Conservation (phyloP, 2,797 vertebrate species). For the Eulemur albifrons region DNA sequence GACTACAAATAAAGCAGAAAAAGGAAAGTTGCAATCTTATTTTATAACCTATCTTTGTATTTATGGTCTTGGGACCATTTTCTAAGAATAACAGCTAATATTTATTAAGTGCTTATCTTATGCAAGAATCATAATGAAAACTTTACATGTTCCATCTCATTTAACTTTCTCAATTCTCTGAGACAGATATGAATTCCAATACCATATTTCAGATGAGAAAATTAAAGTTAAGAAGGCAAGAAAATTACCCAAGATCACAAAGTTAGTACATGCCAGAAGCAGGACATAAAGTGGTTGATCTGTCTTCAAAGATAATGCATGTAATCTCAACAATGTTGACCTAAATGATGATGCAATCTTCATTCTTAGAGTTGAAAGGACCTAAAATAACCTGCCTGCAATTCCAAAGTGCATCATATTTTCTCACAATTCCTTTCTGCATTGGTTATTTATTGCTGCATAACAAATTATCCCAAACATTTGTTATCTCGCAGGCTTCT, state of each 20-base stretch:
- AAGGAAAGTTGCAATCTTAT: not conserved
- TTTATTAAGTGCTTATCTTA: not conserved
- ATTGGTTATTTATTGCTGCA: not conserved
- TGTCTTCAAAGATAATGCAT: not conserved
- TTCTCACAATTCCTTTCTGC: not conserved
- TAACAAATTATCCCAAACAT: not conserved
- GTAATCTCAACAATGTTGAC: not conserved
- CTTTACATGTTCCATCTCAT: not conserved
- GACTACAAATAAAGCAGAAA: slow-evolving; percentile 23
- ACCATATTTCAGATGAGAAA: not conserved
- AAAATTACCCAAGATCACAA: not conserved
- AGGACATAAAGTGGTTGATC: not conserved
- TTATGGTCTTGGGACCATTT: not conserved
- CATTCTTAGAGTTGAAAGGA: not conserved
- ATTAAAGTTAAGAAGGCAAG: slow-evolving; percentile 32
- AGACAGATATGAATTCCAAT: not conserved
- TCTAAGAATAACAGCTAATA: not conserved
- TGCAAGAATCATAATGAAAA: not conserved
- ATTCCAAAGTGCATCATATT: not conserved
- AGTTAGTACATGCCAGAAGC: not conserved
- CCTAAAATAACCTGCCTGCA: not conserved
- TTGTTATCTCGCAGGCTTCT: not conserved
- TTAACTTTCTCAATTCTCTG: not conserved
- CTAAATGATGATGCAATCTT: not conserved
- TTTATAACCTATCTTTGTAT: slow-evolving; percentile 27